Percentiles rank a stretch among this genome's conserved stretches.
phyloP scores from a whole-genome alignment of 2,113 vertebrate genomes.

The Thamnaconus septentrionalis region DNA sequence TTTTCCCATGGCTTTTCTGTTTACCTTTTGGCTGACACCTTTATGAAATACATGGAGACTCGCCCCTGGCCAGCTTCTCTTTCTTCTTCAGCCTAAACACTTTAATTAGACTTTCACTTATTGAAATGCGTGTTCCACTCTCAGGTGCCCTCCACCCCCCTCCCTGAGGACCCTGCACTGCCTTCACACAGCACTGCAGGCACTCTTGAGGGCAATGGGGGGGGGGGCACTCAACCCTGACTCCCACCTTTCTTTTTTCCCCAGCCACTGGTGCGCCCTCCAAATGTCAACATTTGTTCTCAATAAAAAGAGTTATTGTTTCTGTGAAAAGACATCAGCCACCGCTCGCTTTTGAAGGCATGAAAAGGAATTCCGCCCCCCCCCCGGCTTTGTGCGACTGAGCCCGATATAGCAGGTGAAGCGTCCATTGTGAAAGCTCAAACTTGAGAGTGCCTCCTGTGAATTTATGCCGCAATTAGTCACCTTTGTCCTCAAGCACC shows the following conservation, averaged over 20 bases:
- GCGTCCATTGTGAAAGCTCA: not conserved
- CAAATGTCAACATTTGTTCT: conserved; percentile 92
- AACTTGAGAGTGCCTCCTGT: conserved; percentile 18
- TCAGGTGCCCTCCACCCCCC: conserved; percentile 79
- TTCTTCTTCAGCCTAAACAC: conserved; percentile 49
- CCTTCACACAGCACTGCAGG: conserved; percentile 79
- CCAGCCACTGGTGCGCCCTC: conserved; percentile 64
- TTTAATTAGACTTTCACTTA: conserved; percentile 78
- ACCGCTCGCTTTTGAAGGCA: conserved; percentile 80
- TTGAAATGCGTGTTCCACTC: conserved; percentile 83
- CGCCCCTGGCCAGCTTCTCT: conserved; percentile 49
- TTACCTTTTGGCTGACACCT: conserved; percentile 28
- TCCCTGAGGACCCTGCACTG: conserved; percentile 65
- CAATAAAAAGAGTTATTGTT: conserved; percentile 88
- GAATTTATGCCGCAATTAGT: conserved; percentile 76
- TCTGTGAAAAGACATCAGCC: conserved; percentile 75
- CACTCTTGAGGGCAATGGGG: conserved; percentile 63
- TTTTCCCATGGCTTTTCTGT: conserved; percentile 8
- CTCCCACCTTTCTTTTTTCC: conserved; percentile 27
- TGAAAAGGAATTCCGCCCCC: conserved; percentile 75
- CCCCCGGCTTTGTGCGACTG: conserved; percentile 60
- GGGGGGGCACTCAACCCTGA: conserved; percentile 5
- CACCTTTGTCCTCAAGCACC: conserved; percentile 67
- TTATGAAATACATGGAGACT: conserved; percentile 40
- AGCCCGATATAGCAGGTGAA: conserved; percentile 62